Percentiles rank a stretch among this genome's conserved stretches.
These are phyloP conservation scores for Euplexia lucipara DNA, from an alignment of 2,888 invertebrate genomes.

Conservation along the genomic window DNA sequence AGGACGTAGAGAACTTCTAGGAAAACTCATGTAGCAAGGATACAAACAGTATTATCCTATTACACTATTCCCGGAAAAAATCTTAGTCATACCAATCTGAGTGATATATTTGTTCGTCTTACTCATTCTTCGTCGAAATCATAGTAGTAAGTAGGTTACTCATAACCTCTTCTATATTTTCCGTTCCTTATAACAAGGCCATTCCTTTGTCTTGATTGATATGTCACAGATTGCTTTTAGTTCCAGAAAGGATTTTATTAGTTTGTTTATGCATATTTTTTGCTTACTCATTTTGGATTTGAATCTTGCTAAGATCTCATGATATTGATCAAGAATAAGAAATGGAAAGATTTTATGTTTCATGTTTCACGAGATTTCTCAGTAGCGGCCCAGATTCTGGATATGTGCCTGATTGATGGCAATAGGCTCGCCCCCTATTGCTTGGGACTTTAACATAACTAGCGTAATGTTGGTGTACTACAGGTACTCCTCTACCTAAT, in stretches of 20 bases:
- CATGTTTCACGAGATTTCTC: too few species aligned
- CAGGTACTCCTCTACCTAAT: too few species aligned
- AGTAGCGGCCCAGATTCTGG: too few species aligned
- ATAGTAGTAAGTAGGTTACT: constrained; percentile 49
- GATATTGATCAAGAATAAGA: too few species aligned
- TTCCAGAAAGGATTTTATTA: constrained; percentile 4
- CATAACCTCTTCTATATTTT: constrained; percentile 27
- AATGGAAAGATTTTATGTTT: too few species aligned
- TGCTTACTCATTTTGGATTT: neutral
- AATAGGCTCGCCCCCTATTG: too few species aligned
- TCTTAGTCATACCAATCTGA: constrained; percentile 53
- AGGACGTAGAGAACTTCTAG: neutral
- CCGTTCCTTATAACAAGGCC: constrained; percentile 33
- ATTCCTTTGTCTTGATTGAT: constrained; percentile 35
- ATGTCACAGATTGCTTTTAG: constrained; percentile 20
- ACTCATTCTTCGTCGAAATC: constrained; percentile 53
- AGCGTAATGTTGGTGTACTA: too few species aligned
- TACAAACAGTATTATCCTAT: constrained; percentile 11
- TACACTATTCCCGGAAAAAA: constrained; percentile 26
- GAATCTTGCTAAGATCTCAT: neutral
- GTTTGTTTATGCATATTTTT: constrained; percentile 11
- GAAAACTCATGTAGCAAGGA: constrained; percentile 14
- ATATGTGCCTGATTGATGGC: too few species aligned
- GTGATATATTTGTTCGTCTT: constrained; percentile 51
- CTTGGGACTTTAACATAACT: too few species aligned